Evolutionary conservation across 2,113 vertebrate species (phyloP), one percentile per base, ranked within the genome.

Genomic region (Platycercus adscitus): DNA sequence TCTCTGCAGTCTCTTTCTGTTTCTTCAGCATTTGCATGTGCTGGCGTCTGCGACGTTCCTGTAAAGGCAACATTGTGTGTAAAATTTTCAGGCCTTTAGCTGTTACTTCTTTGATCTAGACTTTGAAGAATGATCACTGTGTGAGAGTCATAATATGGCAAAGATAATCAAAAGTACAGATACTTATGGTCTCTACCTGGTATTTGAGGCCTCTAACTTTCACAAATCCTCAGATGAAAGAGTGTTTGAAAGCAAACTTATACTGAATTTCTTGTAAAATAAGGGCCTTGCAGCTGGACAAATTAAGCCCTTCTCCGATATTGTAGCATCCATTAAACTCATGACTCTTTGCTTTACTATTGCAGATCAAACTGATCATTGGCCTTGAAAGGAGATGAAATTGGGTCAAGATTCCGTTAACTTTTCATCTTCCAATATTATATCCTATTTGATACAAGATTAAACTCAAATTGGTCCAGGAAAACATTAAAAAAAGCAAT

Each of bases 1-100:
- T 99, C 87, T 99, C 98, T 11, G 97, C 91, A 0, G 98, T 98
- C 94, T 99, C 98, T 8, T 90, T 98, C 56, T 99, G 98, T 81
- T 98, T 98, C 84, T 93, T 84, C 17, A 99, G 73, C 31, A 97
- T 94, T 81, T 98, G 96, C 89, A 94, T 96, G 89, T 99, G 98
- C 95, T 99, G 98, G 6, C 80, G 91, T 91, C 98, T 98, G 43
- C 99, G 98, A 13, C 97, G 98, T 33, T 98, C 98, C 99, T 99
- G 94, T 50, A 66, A 89, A 89, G 60, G 73, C 46, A 63, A 46
- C 47, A 66, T 41, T 41, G 28, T 17, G 44, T 13, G 7, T 77
- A 52, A 79, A 92, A 80, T 37, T 65, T 65, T 24, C 49, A 89
- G 39, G 23, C 41, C 37, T 24, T 49, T 28, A 35, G n/a, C 37